Conservation (phyloP, 2,113 vertebrate species). For the Alethe diademata region DNA sequence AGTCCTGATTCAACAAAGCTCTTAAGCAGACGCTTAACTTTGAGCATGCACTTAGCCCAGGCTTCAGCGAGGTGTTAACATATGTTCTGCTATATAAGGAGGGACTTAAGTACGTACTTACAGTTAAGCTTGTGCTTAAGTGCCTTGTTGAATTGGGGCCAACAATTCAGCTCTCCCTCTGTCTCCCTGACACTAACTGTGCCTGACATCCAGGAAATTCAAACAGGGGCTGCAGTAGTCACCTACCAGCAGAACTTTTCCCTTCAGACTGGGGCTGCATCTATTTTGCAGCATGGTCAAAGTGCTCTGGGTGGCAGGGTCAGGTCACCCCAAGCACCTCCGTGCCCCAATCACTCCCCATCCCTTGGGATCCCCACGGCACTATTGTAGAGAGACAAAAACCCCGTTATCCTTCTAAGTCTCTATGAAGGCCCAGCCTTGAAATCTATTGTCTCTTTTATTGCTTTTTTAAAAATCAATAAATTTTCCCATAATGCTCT, state of each 20-base stretch:
- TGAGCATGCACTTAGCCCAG: conserved; percentile 52
- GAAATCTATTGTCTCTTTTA: background rate
- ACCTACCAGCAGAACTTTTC: background rate
- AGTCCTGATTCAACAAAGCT: conserved; percentile 43
- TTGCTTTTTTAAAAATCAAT: rapidly evolving
- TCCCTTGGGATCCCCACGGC: rapidly evolving
- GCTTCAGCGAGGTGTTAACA: conserved; percentile 47
- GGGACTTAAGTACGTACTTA: conserved; percentile 65
- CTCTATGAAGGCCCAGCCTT: background rate
- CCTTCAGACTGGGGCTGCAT: background rate
- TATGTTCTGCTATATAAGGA: conserved; percentile 59
- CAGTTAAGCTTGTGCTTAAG: conserved; percentile 63
- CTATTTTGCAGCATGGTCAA: rapidly evolving
- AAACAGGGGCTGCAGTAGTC: background rate
- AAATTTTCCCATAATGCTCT: background rate
- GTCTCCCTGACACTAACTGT: conserved; percentile 33
- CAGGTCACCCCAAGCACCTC: background rate
- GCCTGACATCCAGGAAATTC: conserved; percentile 53
- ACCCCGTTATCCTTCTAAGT: rapidly evolving
- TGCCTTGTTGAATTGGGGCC: conserved; percentile 61
- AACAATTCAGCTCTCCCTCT: conserved; percentile 32
- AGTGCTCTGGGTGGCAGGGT: background rate
- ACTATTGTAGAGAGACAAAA: background rate
- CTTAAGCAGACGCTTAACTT: conserved; percentile 62
- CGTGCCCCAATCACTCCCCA: rapidly evolving